These are phyloP conservation scores for Timema podura DNA, from an alignment of 2,888 invertebrate genomes.

Conservation along the genomic window DNA sequence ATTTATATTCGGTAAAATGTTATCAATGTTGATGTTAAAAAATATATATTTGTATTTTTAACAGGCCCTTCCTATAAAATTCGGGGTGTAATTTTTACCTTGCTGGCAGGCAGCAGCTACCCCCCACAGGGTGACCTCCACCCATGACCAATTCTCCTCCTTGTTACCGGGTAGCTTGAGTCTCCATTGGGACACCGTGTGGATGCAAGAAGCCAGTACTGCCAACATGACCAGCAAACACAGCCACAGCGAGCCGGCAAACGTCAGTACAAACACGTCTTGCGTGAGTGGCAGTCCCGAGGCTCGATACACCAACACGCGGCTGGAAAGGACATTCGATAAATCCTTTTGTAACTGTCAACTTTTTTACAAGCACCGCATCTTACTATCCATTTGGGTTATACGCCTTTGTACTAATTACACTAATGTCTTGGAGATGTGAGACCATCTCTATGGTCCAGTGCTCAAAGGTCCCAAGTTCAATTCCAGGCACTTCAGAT, in stretches of 20 bases:
- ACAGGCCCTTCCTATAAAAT: too few species aligned
- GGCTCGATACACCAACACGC: constrained; percentile 38
- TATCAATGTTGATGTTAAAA: too few species aligned
- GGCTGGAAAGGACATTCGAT: constrained; percentile 33
- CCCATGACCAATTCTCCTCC: constrained; percentile 38
- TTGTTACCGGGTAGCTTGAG: constrained; percentile 34
- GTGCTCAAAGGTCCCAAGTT: too few species aligned
- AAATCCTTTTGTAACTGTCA: neutral
- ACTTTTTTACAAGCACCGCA: too few species aligned
- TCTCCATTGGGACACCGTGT: constrained; percentile 37
- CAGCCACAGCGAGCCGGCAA: constrained; percentile 41
- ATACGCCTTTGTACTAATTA: too few species aligned
- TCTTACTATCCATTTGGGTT: too few species aligned
- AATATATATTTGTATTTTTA: too few species aligned
- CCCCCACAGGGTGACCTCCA: constrained; percentile 42
- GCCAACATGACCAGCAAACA: constrained; percentile 38
- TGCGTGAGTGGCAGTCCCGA: constrained; percentile 36
- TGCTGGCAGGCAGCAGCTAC: constrained; percentile 44
- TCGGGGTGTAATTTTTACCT: constrained; percentile 33
- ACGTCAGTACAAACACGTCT: constrained; percentile 42
- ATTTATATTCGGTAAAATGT: too few species aligned
- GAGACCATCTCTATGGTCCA: too few species aligned
- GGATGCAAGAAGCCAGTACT: constrained; percentile 37
- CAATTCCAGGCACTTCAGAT: too few species aligned
- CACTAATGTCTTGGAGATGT: too few species aligned